These are phyloP conservation scores for Porites evermanni DNA, from an alignment of 92 coral and sea anemone genomes.

Conservation along the genomic window DNA sequence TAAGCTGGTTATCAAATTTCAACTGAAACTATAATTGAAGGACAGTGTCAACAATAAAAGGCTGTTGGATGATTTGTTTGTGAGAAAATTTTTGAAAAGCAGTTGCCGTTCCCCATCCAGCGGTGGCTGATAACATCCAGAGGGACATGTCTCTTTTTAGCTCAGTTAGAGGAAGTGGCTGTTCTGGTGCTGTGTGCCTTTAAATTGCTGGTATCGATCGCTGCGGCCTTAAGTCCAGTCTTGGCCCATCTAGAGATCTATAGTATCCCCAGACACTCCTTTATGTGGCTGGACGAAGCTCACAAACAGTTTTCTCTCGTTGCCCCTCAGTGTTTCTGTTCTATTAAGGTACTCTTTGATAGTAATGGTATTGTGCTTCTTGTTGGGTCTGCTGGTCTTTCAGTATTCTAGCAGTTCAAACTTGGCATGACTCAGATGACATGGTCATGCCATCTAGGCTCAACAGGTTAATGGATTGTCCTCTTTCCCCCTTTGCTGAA, in stretches of 20 bases:
- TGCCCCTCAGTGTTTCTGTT: slow-evolving; percentile 21
- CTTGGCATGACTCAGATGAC: slow-evolving; percentile 5
- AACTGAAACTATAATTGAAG: too few relatives aligned
- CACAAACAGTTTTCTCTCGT: slow-evolving; percentile 35
- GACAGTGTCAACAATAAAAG: too few relatives aligned
- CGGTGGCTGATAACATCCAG: slow-evolving; percentile 44
- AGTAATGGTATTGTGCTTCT: background rate
- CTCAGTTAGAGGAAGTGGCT: slow-evolving; percentile 46
- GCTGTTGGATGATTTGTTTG: background rate
- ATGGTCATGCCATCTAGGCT: slow-evolving; percentile 30
- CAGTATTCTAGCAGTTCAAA: slow-evolving; percentile 49
- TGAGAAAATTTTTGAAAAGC: slow-evolving; percentile 33
- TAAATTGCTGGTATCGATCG: slow-evolving; percentile 34
- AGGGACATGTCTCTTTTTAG: slow-evolving; percentile 39
- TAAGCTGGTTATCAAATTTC: too few relatives aligned
- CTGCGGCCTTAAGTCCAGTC: slow-evolving; percentile 13
- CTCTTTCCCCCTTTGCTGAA: slow-evolving; percentile 53
- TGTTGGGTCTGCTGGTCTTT: slow-evolving; percentile 57
- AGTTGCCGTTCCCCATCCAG: slow-evolving; percentile 44
- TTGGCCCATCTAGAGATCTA: slow-evolving; percentile 26
- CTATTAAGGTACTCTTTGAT: slow-evolving; percentile 39
- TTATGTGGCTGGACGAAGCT: slow-evolving; percentile 53
- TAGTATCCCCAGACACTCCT: slow-evolving; percentile 52
- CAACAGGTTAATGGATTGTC: slow-evolving; percentile 49
- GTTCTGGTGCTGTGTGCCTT: slow-evolving; percentile 34